A percentile compares a stretch with the other conserved stretches of the same genome.
Conservation (phyloP, 2,113 vertebrate species). For the Pantherophis guttatus region DNA sequence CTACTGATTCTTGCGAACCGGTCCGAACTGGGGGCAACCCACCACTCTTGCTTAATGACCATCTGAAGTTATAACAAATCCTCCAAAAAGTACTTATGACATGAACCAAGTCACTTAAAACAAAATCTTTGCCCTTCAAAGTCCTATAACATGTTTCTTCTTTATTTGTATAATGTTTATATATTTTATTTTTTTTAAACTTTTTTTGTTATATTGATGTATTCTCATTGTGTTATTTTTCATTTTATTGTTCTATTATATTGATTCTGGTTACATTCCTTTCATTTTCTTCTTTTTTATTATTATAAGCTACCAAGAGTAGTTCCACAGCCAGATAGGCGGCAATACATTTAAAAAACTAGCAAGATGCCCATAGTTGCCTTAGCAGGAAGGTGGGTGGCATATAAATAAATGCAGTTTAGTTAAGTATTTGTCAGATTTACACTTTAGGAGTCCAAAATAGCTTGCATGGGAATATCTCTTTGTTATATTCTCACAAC, state of each 20-base stretch:
- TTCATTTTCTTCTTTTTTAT: no score
- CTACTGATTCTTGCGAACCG: no score
- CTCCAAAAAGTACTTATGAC: neutral
- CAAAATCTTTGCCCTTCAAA: neutral
- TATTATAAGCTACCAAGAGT: no score
- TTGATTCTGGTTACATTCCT: no score
- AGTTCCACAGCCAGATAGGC: no score
- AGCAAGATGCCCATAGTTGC: no score
- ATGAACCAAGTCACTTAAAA: neutral
- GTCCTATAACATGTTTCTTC: neutral
- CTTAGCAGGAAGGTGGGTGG: no score
- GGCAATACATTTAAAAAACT: no score
- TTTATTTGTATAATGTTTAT: neutral
- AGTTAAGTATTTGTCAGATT: neutral
- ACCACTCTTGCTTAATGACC: no score
- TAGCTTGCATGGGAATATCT: neutral
- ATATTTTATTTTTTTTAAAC: neutral
- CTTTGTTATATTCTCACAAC: neutral
- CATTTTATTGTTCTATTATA: no score
- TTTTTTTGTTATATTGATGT: neutral
- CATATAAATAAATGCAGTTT: no score
- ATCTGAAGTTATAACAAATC: neutral
- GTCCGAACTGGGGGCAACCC: no score
- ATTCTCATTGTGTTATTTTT: neutral
- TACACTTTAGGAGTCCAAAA: neutral